A percentile compares a stretch with the other conserved stretches of the same genome.
phyloP scores from a whole-genome alignment of 2,797 vertebrate genomes.

The Peromyscus melanophrys region DNA sequence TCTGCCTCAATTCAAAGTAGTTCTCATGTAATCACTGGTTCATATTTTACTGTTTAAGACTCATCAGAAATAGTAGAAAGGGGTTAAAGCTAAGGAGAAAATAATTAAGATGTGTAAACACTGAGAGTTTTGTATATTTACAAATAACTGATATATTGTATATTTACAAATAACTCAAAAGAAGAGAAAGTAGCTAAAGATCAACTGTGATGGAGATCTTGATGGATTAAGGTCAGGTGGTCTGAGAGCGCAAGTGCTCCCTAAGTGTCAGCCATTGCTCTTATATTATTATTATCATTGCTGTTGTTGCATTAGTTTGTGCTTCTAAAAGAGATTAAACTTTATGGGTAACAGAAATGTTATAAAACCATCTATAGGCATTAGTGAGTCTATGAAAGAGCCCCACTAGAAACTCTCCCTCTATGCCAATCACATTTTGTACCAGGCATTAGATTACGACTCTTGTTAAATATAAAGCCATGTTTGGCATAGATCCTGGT shows the following conservation, averaged over 20 bases:
- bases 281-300: not conserved
- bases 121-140: not conserved
- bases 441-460: conserved; percentile 35
- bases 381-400: conserved; percentile 44
- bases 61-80: conserved; percentile 17
- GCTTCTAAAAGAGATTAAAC: conserved; percentile 40
- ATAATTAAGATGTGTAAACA: not conserved
- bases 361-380: not conserved
- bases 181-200: conserved; percentile 17
- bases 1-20: not conserved
- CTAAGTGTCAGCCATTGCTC: not conserved
- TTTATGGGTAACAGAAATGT: conserved; percentile 29
- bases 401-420: conserved; percentile 4
- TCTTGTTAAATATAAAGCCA: conserved; percentile 62
- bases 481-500: conserved; percentile 31
- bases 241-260: not conserved
- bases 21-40: not conserved
- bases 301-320: not conserved
- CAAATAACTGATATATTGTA: not conserved
- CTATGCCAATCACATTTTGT: conserved; percentile 45
- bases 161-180: conserved; percentile 6
- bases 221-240: not conserved
- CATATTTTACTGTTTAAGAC: conserved; percentile 46
- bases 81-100: conserved; percentile 32
- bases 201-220: not conserved